Base-by-base conservation (phyloP, 1,140 invertebrate genomes). In the Lordiphosa collinella region DNA sequence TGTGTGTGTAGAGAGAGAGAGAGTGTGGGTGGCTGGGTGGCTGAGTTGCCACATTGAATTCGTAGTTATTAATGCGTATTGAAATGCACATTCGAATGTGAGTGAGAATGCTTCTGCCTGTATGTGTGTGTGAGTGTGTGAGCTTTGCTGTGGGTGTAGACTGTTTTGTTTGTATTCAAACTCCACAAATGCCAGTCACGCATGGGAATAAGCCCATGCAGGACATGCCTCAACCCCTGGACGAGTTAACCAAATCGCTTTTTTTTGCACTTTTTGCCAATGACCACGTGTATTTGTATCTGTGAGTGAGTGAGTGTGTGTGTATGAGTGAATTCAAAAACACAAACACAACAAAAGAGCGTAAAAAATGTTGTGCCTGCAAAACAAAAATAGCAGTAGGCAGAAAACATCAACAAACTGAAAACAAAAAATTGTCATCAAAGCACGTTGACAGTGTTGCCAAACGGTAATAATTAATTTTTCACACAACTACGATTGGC, bases 1-100 rank as follows among this genome's bases (percentile, higher is more conserved):
- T 44, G 43, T 68, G 13, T 43, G 40, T 18, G 35, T 55, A 43
- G 25, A 34, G 0, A 4, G 10, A 9, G 7, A 14, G 18, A 25
- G 40, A 16, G 18, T 40, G 2, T 18, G 41, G 4, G 41, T 18
- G 40, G 40, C 6, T 8, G 6, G 36, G 11, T 38, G 47, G 22
- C 9, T 52, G 44, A 22, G 65, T 64, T 60, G 76, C 79, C 71
- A 74, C 76, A 82, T 80, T 75, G 66, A 76, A 76, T 82, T 82
- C 66, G 78, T 82, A 82, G 76, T 80, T 82, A 80, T 82, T 82
- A 82, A 80, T 80, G 66, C 76, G 71, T 71, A 80, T 80, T 82
- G 76, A 80, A 82, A 80, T 84, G 61, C 61, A 71, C 66, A 62
- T 40, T 50, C 55, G 36, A 18, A 56, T 38, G 67, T 62, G 73